Evolutionary conservation across 2,797 vertebrate genomes (phyloP), one percentile per base, ranked within the genome.

Genomic region (Tachyglossus aculeatus): DNA sequence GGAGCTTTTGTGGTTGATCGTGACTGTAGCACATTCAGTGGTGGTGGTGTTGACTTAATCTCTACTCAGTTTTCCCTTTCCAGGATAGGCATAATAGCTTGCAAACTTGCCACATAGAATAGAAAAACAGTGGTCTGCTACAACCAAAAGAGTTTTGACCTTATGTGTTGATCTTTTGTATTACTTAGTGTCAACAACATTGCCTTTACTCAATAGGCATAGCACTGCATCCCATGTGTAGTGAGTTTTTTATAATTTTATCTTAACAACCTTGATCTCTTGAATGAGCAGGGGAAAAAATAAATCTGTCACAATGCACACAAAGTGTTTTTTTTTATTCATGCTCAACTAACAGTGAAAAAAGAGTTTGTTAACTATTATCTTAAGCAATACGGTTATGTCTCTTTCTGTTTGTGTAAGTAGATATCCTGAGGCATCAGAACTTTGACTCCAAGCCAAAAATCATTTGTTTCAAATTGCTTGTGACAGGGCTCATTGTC

Each of bases 251-350:
- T n/a, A n/a, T n/a, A n/a, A n/a, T 37, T 14, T 27, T 34, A 43
- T 74, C 81, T 80, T 82, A 83, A 74, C 71, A 79, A 27, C 40
- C 59, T 56, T 68, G 37, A 55, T 64, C 68, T 74, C 33, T 47
- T 73, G 77, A 88, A 78, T 58, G 58, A 83, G 60, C 67, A 76
- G 61, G 53, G 59, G 7, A 6, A 76, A 67, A 22, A 59, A 76
- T 77, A 79, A 71, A 78, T 62, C 50, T 74, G 58, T 60, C 70
- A 57, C 63, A 62, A 72, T 54, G 57, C 45, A 63, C 52, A 43
- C 31, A 36, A 76, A 51, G 45, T 36, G 25, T 71, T 72, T 72
- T 67, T 32, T 60, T 54, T 16, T 47, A 69, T 67, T 74, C 58
- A 25, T 68, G 64, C 71, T 80, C 52, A 50, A 64, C 57, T 78